Evolutionary conservation across 2,888 invertebrate species (phyloP).

Genomic region (Endomychus coccineus): DNA sequence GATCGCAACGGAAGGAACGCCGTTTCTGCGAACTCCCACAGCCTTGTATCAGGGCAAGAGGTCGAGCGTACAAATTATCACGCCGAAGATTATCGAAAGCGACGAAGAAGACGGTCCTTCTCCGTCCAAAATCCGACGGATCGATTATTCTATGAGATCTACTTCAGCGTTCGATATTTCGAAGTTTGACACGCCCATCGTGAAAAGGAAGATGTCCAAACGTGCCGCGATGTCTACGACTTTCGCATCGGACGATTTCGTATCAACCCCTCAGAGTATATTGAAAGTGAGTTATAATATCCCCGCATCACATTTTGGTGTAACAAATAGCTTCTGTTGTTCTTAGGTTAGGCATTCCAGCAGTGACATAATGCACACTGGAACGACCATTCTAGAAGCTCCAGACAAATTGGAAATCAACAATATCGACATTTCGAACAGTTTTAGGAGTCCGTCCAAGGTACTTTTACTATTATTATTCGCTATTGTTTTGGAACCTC

Average conservation of each 20-base stretch:
- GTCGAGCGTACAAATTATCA: conserved; percentile 25
- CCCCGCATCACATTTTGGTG: background rate
- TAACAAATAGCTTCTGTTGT: background rate
- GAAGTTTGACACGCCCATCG: conserved; percentile 51
- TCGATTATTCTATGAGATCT: no score
- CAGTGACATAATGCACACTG: no score
- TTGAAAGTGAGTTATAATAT: conserved; percentile 48
- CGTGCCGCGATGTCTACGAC: conserved; percentile 11
- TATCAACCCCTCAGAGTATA: conserved; percentile 57
- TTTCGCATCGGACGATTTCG: conserved; percentile 28
- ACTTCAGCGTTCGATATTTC: conserved; percentile 23
- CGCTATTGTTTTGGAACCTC: no score
- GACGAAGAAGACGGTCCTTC: conserved; percentile 19
- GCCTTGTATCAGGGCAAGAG: conserved; percentile 24
- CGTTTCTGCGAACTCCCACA: conserved; percentile 56
- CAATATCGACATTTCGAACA: no score
- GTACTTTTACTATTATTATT: no score
- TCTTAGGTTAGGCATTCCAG: background rate
- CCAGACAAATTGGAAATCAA: no score
- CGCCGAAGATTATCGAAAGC: conserved; percentile 22
- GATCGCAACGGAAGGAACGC: conserved; percentile 52
- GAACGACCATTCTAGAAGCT: no score
- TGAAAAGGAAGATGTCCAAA: conserved; percentile 40
- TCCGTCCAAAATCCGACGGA: conserved; percentile 23
- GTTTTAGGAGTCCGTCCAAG: no score